Base-by-base conservation (phyloP, 2,888 invertebrate species). In the Hirtodrosophila histrioides region DNA sequence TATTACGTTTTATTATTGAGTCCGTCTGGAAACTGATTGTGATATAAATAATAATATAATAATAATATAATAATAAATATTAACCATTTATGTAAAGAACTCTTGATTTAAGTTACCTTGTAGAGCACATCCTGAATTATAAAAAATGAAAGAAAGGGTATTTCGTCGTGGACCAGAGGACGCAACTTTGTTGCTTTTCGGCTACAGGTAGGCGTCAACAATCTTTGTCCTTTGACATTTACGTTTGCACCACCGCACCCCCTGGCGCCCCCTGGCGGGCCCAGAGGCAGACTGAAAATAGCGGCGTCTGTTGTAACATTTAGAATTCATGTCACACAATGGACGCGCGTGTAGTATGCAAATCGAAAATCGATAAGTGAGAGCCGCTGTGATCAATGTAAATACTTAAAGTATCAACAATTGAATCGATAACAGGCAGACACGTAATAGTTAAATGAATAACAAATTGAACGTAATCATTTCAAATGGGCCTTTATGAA, bases 151-250 rank as follows among this genome's bases (percentile, higher is more conserved):
- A 17, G 17, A 17, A 17, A 58, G 55, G 39, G 70, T 56, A 65
- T 66, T 17, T 17, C 9, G 3, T 0, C 4, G 27, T 29, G 27
- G 31, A 44, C 11, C 11, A 1, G 12, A 1, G 3, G n/a, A 5
- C 17, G 3, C 24, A 24, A 10, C 27, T 27, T 5, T 1, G 17
- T 17, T 40, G 48, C 33, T 37, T 65, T 69, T 61, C 44, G 49
- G 35, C 55, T 62, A 62, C 55, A 71, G 55, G 67, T 71, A 67
- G 67, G 57, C 61, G 61, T 54, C 44, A 51, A 46, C 54, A 74
- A 50, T 64, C 67, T 69, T 76, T 83, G 70, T 70, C 73, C 75
- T 81, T 82, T 84, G 84, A 73, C 79, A 82, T 83, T 82, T 77
- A 69, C 49, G 58, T 57, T 66, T 41, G 29, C 29, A 43, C 37